A percentile compares a stretch with the other conserved stretches of the same genome.
These are phyloP conservation scores for Dascillus cervinus DNA, from an alignment of 2,888 invertebrate species.

Conservation along the genomic window DNA sequence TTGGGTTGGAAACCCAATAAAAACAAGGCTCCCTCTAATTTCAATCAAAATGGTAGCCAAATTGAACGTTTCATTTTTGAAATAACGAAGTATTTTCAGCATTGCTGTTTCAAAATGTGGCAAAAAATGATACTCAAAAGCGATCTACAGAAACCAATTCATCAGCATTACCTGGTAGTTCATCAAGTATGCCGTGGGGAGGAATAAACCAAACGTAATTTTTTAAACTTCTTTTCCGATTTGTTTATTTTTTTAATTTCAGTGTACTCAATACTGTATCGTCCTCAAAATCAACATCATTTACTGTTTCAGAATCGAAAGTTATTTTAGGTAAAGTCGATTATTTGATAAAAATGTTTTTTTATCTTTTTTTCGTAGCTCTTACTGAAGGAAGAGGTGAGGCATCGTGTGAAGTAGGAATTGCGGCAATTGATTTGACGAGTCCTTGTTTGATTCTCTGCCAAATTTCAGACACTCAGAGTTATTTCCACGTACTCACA, in stretches of 20 bases:
- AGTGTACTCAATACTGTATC: slow-evolving; percentile 18
- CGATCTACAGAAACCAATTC: slow-evolving; percentile 17
- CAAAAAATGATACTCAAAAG: slow-evolving; percentile 15
- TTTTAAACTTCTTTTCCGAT: background rate
- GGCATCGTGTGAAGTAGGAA: slow-evolving; percentile 80
- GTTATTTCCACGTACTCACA: slow-evolving; percentile 70
- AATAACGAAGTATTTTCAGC: too few species aligned
- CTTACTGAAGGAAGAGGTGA: slow-evolving; percentile 81
- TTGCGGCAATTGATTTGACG: slow-evolving; percentile 73
- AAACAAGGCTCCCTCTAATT: too few species aligned
- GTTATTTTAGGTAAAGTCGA: slow-evolving; percentile 25
- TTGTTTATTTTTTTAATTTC: slow-evolving; percentile 13
- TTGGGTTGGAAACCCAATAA: too few species aligned
- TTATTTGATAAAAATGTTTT: background rate
- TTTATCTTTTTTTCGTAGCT: slow-evolving; percentile 46
- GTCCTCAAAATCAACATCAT: slow-evolving; percentile 18
- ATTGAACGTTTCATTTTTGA: too few species aligned
- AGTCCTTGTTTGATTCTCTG: slow-evolving; percentile 69
- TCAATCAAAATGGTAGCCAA: too few species aligned
- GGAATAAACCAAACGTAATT: slow-evolving; percentile 3
- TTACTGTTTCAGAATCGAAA: slow-evolving; percentile 19
- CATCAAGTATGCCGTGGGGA: slow-evolving; percentile 13
- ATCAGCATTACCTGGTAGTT: slow-evolving; percentile 3
- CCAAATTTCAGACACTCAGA: slow-evolving; percentile 79
- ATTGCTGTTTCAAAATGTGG: too few species aligned